Evolutionary conservation across 2,113 vertebrate genomes (phyloP), one percentile per base, ranked within the genome.

Genomic region (Tinamus guttatus): DNA sequence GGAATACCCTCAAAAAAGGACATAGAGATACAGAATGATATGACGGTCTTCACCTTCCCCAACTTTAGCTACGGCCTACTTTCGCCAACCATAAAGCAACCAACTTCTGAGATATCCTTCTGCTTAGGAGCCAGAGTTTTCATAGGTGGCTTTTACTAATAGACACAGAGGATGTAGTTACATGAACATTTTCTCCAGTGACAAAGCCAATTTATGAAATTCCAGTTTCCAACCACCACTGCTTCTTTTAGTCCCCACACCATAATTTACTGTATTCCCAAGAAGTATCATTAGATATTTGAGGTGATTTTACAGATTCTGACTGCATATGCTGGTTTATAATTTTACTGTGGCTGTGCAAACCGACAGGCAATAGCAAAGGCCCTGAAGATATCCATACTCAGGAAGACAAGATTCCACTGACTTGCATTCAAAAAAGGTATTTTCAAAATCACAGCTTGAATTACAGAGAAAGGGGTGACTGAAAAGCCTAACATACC

Each of bases 401-500:
- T 75, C 25, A 71, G 25, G 41, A 90, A 83, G 41, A 77, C 30
- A 67, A 64, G 51, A 88, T 77, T 64, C 65, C 79, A 64, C 28
- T 80, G 51, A 68, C 90, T 78, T 91, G 28, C 25, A 67, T 90
- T 95, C 45, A 70, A 73, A 75, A 56, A 80, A 51, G 27, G 19
- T 85, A 15, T 88, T 78, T 59, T 90, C 87, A 96, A 69, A 85
- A 85, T 75, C 79, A 68, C 76, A 91, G 73, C 47, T 90, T 91
- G 91, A 95, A 94, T 91, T 86, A 88, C 38, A 56, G 4, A 64
- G 28, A 47, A 85, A 81, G 69, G 45, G 85, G 77, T 70, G 41
- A 13, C 64, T 95, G 69, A 76, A 89, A 97, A 86, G 8, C 28
- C 38, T 71, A 0, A 2, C 4, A 2, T 34, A 77, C 38, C 51